Conservation (phyloP, 2,797 vertebrate species). For the Ceyx erithaca region DNA sequence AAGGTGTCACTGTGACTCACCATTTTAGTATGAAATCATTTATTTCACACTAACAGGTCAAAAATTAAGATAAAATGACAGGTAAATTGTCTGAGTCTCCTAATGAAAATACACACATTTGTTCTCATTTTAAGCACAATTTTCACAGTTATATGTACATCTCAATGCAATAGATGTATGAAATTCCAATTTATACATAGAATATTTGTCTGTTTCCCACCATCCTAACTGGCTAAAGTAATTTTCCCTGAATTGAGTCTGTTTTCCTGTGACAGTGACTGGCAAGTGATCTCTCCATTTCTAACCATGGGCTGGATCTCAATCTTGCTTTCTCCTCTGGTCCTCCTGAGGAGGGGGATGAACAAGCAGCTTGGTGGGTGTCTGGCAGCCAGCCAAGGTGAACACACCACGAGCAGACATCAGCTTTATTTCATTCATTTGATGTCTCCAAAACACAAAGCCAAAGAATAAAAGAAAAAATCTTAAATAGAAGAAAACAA, state of each 20-base stretch:
- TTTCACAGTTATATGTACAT: neutral
- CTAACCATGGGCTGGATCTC: neutral
- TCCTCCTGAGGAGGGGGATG: neutral
- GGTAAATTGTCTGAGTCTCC: neutral
- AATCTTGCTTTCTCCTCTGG: neutral
- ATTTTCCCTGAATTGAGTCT: neutral
- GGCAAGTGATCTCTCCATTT: neutral
- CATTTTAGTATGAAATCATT: neutral
- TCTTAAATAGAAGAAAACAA: neutral
- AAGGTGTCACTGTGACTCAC: neutral
- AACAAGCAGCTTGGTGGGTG: neutral
- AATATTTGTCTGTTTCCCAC: neutral
- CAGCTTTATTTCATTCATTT: neutral
- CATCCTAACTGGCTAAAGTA: neutral
- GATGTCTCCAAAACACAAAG: neutral
- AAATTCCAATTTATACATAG: neutral
- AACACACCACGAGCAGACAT: neutral
- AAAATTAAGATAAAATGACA: neutral
- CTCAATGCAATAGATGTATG: neutral
- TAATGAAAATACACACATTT: neutral
- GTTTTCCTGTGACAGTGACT: neutral
- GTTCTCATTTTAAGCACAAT: neutral
- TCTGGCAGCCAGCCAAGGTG: neutral
- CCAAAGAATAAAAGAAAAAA: neutral
- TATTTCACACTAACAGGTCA: neutral